A percentile compares a stretch with the other conserved stretches of the same genome.
Evolutionary conservation across 2,113 vertebrate genomes (phyloP).

Genomic region (Ariopsis seemanni): DNA sequence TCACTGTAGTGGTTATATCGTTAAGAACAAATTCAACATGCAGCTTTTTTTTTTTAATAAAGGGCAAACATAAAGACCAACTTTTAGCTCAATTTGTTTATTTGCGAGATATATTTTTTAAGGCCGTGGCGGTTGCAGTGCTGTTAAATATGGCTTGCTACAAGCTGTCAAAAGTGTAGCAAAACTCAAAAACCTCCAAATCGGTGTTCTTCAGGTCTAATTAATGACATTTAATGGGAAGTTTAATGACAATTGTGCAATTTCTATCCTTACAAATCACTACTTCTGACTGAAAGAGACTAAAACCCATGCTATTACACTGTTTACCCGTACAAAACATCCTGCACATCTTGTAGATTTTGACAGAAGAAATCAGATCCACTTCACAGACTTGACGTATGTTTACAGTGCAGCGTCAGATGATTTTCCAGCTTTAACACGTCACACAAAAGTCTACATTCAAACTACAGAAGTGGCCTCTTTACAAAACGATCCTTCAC

Average conservation of each 20-base stretch:
- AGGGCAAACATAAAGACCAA: too few relatives aligned
- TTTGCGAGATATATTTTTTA: too few relatives aligned
- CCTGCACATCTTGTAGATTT: not conserved
- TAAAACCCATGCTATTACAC: not conserved
- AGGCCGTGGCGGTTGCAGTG: not conserved
- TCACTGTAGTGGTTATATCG: too few relatives aligned
- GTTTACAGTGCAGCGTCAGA: not conserved
- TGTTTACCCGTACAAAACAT: not conserved
- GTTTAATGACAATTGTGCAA: not conserved
- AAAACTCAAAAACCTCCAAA: not conserved
- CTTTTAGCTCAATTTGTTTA: too few relatives aligned
- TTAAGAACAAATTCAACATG: too few relatives aligned
- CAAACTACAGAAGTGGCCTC: not conserved
- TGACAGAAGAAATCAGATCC: not conserved
- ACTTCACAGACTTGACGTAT: not conserved
- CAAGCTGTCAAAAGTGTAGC: not conserved
- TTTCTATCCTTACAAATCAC: not conserved
- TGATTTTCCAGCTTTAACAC: not conserved
- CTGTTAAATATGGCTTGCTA: not conserved
- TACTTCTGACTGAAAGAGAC: not conserved
- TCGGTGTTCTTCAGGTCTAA: not conserved
- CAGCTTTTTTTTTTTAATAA: too few relatives aligned
- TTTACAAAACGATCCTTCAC: not conserved
- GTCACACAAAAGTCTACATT: not conserved
- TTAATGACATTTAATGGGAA: not conserved